phyloP scores from a whole-genome alignment of 2,888 invertebrate species.

The Maniola hyperantus region DNA sequence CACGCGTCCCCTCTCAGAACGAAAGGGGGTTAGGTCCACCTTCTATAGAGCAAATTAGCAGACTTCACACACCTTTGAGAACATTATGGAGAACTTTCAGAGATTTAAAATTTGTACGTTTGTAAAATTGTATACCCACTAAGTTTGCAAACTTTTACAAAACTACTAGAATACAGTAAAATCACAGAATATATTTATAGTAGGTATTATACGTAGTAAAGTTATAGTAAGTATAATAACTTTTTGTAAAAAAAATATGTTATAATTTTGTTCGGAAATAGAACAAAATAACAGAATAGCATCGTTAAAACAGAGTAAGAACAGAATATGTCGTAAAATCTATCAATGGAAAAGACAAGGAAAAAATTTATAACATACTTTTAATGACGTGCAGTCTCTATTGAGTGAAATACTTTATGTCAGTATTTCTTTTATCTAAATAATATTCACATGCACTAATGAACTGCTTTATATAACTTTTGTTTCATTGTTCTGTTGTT shows the following conservation, averaged over 20 bases:
- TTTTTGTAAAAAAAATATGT: background rate
- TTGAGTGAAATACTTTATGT: constrained; percentile 8
- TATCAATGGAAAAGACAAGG: constrained; percentile 12
- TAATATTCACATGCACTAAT: constrained; percentile 27
- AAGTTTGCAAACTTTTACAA: no score
- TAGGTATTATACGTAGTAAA: no score
- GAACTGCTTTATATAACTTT: constrained; percentile 29
- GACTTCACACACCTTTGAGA: no score
- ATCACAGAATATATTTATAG: no score
- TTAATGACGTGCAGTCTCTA: constrained; percentile 13
- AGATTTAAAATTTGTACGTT: no score
- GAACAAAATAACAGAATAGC: background rate
- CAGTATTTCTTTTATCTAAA: constrained; percentile 21
- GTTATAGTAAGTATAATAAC: no score
- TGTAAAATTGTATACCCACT: no score
- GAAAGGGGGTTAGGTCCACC: no score
- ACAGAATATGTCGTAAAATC: background rate
- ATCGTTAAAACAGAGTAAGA: background rate
- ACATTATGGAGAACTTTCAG: no score
- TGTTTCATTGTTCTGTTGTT: constrained; percentile 30
- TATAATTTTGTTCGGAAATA: background rate
- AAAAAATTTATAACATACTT: background rate
- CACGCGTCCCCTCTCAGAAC: no score
- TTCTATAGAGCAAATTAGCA: no score
- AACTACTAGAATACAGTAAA: no score